A percentile compares a stretch with the other conserved stretches of the same genome.
Conservation (phyloP, 2,888 invertebrate genomes). For the Drosophila kuntzei region DNA sequence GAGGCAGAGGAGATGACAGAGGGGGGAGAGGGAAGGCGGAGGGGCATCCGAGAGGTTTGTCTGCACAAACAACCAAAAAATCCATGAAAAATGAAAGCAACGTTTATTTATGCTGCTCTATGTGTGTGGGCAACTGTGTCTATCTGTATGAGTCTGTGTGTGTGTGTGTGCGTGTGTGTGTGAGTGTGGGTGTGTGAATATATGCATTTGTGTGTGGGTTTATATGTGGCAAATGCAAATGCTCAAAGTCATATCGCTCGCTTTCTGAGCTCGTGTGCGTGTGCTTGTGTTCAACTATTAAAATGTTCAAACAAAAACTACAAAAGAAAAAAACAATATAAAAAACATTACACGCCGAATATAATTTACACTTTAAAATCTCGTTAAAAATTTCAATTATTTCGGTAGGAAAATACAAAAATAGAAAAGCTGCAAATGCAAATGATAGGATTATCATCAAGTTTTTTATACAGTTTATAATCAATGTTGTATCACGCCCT, state of each 20-base stretch:
- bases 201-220: slow-evolving; percentile 14
- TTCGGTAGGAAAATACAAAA: too few relatives aligned
- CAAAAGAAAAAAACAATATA: slow-evolving; percentile 23
- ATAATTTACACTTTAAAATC: slow-evolving; percentile 9
- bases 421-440: too few relatives aligned
- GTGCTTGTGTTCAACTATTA: slow-evolving; percentile 74
- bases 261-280: slow-evolving; percentile 51
- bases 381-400: slow-evolving; percentile 1
- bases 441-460: too few relatives aligned
- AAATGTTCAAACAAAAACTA: slow-evolving; percentile 66
- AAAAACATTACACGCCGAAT: slow-evolving; percentile 12
- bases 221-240: slow-evolving; percentile 68
- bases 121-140: slow-evolving; percentile 26
- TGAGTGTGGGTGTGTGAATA: slow-evolving; percentile 17
- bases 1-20: not conserved
- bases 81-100: slow-evolving; percentile 74
- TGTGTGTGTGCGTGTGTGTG: slow-evolving; percentile 10
- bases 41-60: slow-evolving; percentile 9
- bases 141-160: slow-evolving; percentile 8
- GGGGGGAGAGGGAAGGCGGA: not conserved
- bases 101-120: slow-evolving; percentile 67
- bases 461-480: too few relatives aligned
- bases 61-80: slow-evolving; percentile 66
- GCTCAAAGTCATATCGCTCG: slow-evolving; percentile 66
- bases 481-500: too few relatives aligned